phyloP scores from a whole-genome alignment of 2,888 invertebrate genomes.

The Rhagium mordax region DNA sequence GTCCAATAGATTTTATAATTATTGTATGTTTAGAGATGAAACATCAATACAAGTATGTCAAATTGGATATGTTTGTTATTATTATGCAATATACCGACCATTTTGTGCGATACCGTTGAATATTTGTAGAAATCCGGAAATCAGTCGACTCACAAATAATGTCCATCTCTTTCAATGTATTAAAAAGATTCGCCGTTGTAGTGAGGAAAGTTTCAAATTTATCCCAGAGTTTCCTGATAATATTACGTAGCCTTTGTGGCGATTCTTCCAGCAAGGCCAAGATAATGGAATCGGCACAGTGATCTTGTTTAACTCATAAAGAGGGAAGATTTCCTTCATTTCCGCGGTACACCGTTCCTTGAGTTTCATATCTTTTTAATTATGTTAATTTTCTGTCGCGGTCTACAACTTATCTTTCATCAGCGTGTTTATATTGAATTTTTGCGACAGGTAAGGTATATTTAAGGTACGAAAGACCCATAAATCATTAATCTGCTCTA shows the following conservation, averaged over 20 bases:
- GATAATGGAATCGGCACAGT: conserved; percentile 31
- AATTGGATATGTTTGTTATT: too few species aligned
- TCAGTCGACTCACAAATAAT: too few species aligned
- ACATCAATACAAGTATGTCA: too few species aligned
- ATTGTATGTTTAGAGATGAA: too few species aligned
- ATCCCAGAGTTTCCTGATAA: conserved; percentile 6
- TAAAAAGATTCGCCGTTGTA: too few species aligned
- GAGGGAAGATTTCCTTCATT: conserved; percentile 7
- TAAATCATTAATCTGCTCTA: neutral
- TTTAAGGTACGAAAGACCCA: neutral
- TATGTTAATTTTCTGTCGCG: conserved; percentile 59
- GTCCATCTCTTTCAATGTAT: too few species aligned
- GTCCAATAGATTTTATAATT: too few species aligned
- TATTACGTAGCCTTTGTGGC: conserved; percentile 16
- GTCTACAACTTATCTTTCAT: conserved; percentile 55
- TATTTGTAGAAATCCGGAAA: too few species aligned
- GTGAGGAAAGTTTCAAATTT: conserved; percentile 4
- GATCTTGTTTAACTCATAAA: conserved; percentile 29
- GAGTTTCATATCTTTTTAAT: conserved; percentile 57
- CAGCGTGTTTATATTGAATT: conserved; percentile 49
- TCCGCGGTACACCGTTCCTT: conserved; percentile 9
- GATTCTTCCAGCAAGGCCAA: conserved; percentile 15
- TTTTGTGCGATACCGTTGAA: too few species aligned
- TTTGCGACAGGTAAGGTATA: neutral
- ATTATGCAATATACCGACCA: too few species aligned